A percentile compares a stretch with the other conserved stretches of the same genome.
Conservation (phyloP, 2,113 vertebrate species). For the Arizona elegans region DNA sequence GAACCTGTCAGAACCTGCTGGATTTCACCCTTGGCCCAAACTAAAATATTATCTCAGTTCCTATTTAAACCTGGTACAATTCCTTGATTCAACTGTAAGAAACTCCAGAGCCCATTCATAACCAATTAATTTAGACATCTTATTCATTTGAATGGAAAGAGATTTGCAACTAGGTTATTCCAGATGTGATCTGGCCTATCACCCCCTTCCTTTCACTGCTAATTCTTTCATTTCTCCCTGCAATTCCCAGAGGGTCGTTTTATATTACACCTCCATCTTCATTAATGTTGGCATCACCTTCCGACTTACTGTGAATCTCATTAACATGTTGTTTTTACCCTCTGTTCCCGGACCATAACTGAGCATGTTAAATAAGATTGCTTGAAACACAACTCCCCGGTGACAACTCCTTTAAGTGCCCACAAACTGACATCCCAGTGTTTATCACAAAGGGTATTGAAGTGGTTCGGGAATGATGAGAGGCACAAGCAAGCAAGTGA, state of each 20-base stretch:
- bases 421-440: not conserved
- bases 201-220: not conserved
- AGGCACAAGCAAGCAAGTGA: too few relatives aligned
- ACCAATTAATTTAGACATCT: not conserved
- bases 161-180: not conserved
- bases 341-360: not conserved
- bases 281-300: not conserved
- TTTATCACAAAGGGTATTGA: not conserved
- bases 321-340: constrained; percentile 28
- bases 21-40: not conserved
- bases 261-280: not conserved
- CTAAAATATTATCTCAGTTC: not conserved
- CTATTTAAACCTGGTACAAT: too few relatives aligned
- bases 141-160: not conserved
- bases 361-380: constrained; percentile 1
- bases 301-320: not conserved
- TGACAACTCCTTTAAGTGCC: not conserved
- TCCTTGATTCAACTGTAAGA: too few relatives aligned
- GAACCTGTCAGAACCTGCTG: too few relatives aligned
- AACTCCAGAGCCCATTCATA: not conserved
- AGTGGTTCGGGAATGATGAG: too few relatives aligned
- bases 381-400: not conserved
- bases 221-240: not conserved
- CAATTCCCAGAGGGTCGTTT: constrained; percentile 9
- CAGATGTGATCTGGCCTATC: not conserved